A percentile compares a stretch with the other conserved stretches of the same genome.
Evolutionary conservation across 2,113 vertebrate genomes (phyloP).

Genomic region (Peromyscus maniculatus): DNA sequence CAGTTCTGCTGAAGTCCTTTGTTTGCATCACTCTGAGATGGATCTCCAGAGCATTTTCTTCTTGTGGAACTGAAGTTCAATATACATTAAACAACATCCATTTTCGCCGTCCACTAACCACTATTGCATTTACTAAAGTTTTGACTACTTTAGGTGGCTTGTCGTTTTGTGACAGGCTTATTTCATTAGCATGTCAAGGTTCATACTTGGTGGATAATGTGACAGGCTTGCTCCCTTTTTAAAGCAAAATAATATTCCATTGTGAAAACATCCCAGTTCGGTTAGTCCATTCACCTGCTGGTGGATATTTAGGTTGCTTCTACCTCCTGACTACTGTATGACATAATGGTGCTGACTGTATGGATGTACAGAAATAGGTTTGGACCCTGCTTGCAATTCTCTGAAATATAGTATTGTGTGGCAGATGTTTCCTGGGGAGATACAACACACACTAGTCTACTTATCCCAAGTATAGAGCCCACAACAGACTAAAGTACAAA

Average conservation of each 20-base stretch:
- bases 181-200: background rate
- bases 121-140: background rate
- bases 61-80: background rate
- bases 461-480: background rate
- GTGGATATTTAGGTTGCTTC: background rate
- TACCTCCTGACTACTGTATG: background rate
- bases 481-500: background rate
- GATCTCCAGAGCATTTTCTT: background rate
- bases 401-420: background rate
- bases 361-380: background rate
- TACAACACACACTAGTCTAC: background rate
- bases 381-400: background rate
- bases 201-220: background rate
- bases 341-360: background rate
- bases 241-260: background rate
- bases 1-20: background rate
- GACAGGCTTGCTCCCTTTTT: background rate
- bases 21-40: background rate
- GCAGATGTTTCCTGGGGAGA: background rate
- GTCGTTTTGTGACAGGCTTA: conserved; percentile 8
- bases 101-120: background rate
- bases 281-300: background rate
- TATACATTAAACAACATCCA: background rate
- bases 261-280: background rate
- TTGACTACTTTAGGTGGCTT: background rate